Conservation (phyloP, 2,888 invertebrate species). For the Volucella bombylans region DNA sequence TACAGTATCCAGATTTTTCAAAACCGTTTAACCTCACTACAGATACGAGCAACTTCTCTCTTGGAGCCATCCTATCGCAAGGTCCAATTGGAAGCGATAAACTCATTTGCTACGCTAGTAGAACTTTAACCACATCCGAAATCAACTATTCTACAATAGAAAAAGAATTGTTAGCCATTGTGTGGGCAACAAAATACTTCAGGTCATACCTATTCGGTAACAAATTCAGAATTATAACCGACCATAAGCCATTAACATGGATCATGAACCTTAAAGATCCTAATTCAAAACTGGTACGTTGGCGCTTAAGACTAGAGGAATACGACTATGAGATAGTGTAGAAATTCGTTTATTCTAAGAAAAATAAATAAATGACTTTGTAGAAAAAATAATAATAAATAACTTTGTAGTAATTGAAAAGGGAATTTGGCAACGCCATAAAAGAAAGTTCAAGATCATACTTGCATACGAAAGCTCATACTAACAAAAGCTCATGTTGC, state of each 20-base stretch:
- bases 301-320: slow-evolving; percentile 78
- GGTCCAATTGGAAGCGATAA: slow-evolving; percentile 30
- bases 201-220: slow-evolving; percentile 78
- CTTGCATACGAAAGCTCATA: too few species aligned
- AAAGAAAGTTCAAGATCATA: too few species aligned
- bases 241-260: slow-evolving; percentile 80
- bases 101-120: slow-evolving; percentile 47
- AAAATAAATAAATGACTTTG: too few species aligned
- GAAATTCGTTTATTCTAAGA: too few species aligned
- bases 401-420: too few species aligned
- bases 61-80: slow-evolving; percentile 60
- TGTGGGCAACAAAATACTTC: slow-evolving; percentile 76
- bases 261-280: slow-evolving; percentile 79
- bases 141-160: slow-evolving; percentile 58
- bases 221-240: slow-evolving; percentile 80
- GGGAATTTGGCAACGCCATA: too few species aligned
- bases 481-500: too few species aligned
- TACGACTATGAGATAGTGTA: slow-evolving; percentile 75
- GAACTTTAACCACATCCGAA: slow-evolving; percentile 49
- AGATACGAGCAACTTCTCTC: slow-evolving; percentile 60
- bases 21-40: slow-evolving; percentile 58
- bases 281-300: slow-evolving; percentile 77
- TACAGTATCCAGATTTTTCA: slow-evolving; percentile 58
- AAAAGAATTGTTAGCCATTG: slow-evolving; percentile 62
- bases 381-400: too few species aligned